Evolutionary conservation across 2,797 vertebrate species (phyloP), one percentile per base, ranked within the genome.

Genomic region (Malacoraja senta): DNA sequence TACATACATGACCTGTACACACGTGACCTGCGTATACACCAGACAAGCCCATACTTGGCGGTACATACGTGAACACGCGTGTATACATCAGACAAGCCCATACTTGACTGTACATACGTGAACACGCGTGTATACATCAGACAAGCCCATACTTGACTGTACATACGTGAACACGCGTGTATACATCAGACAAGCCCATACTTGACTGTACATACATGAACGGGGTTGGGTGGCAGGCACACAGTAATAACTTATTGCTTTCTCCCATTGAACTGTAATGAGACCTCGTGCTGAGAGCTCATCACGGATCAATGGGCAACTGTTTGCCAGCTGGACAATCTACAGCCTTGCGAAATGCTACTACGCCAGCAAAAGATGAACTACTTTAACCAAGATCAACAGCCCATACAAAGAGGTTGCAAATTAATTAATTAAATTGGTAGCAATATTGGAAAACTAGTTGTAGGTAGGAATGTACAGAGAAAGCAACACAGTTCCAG

Each of bases 301-400:
- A 97, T 97, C 97, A 96, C 94, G 95, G 96, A 96, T 17, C 94
- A 96, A 95, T 95, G 93, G 91, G 61, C 32, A 88, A 95, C 96
- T 96, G 97, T 96, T 96, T 96, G 95, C 94, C 93, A 94, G 94
- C 61, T 65, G 7, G 15, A 88, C 1, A 32, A 32, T 65, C 53
- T 58, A n/a, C 19, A 9, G 7, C 95, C 93, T 93, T 93, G 74
- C 90, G 93, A 95, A 95, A 94, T 94, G 95, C 95, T 94, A 96
- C 96, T 96, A 96, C 96, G 95, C 96, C 95, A 94, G 93, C 93
- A 93, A 94, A 93, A 94, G 95, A 95, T 95, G 94, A 93, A 95
- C 93, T 93, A 93, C 21, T 96, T 96, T 97, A 97, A 97, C 97
- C 95, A 96, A 97, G 96, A 97, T 95, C 95, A 93, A 86, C 94